Evolutionary conservation across 2,113 vertebrate genomes (phyloP).

Genomic region (Megatriorchis doriae): DNA sequence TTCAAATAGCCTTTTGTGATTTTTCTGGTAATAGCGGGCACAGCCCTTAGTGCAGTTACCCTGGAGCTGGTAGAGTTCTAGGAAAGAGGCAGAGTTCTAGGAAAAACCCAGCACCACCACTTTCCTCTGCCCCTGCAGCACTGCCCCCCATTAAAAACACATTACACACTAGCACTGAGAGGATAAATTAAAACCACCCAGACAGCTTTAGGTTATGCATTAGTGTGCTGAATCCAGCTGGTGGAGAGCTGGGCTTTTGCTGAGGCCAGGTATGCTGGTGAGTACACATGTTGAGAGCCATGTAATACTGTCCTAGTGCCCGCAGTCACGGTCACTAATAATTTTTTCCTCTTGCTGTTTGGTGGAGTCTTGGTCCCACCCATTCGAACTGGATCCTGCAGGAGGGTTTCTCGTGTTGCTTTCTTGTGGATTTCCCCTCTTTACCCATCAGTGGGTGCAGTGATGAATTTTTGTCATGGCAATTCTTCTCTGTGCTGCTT

Average conservation of each 20-base stretch:
- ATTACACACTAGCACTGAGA: background rate
- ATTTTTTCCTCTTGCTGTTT: background rate
- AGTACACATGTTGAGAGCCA: fast-evolving
- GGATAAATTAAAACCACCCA: conserved; percentile 10
- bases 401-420: background rate
- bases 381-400: background rate
- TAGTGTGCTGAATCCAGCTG: background rate
- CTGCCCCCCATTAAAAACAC: conserved; percentile 34
- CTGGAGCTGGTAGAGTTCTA: background rate
- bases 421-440: background rate
- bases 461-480: background rate
- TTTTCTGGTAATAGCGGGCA: background rate
- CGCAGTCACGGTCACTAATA: background rate
- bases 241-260: background rate
- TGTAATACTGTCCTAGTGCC: background rate
- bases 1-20: background rate
- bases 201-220: conserved; percentile 9
- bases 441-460: background rate
- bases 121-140: background rate
- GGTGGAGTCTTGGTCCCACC: background rate
- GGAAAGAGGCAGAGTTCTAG: conserved; percentile 39
- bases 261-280: background rate
- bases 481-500: background rate
- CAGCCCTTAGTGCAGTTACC: background rate
- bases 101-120: background rate